Percentiles rank a stretch among this genome's conserved stretches.
These are phyloP conservation scores for Drosophila pallidifrons DNA, from an alignment of 1,140 invertebrate genomes.

Conservation along the genomic window DNA sequence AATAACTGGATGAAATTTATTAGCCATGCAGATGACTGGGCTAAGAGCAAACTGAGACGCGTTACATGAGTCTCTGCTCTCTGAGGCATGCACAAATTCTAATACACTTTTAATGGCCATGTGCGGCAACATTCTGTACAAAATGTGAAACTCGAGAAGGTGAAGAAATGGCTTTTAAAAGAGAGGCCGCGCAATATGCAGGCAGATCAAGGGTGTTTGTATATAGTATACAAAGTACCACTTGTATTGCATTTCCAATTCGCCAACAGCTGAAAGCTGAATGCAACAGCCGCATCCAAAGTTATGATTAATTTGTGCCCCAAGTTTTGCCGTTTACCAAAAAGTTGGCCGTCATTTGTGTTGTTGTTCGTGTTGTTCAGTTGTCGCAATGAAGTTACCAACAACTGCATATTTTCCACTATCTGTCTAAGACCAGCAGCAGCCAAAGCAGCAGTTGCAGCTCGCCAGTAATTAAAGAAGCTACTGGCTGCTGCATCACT, in stretches of 20 bases:
- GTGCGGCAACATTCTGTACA: conserved; percentile 47
- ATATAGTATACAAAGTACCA: not conserved
- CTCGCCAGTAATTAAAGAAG: conserved; percentile 67
- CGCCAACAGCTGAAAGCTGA: conserved; percentile 33
- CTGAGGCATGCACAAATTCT: conserved; percentile 26
- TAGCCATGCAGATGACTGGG: conserved; percentile 55
- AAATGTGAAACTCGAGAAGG: not conserved
- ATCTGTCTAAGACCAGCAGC: conserved; percentile 48
- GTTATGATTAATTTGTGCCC: conserved; percentile 80
- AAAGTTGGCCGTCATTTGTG: conserved; percentile 58
- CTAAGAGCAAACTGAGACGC: conserved; percentile 47
- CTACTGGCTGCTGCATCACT: conserved; percentile 61
- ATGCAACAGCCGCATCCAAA: conserved; percentile 61
- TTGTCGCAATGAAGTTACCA: conserved; percentile 54
- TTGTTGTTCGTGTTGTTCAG: conserved; percentile 40
- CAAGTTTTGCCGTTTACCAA: conserved; percentile 73
- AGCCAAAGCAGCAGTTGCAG: conserved; percentile 3
- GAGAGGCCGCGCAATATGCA: not conserved
- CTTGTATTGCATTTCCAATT: conserved; percentile 39
- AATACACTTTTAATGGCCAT: conserved; percentile 75
- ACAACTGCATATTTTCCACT: conserved; percentile 56
- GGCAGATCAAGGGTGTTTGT: no score
- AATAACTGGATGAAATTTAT: conserved; percentile 68
- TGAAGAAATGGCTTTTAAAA: not conserved
- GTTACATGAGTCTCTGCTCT: conserved; percentile 22